Evolutionary conservation across 2,797 vertebrate species (phyloP), one percentile per base, ranked within the genome.

Genomic region (Sebastolobus altivelis): DNA sequence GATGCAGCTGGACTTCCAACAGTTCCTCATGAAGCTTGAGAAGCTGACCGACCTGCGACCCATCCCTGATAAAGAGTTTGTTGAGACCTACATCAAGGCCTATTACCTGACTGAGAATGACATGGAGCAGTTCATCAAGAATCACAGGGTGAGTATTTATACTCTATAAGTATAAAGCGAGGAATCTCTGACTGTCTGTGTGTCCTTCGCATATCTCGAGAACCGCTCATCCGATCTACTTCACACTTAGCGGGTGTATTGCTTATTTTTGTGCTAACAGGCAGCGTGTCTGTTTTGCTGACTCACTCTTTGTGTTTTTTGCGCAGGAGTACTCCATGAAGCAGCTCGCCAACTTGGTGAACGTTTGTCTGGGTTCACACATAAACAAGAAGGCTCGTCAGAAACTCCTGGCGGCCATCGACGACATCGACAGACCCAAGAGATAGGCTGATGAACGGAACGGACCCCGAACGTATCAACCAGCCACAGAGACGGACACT

Each of bases 1-100:
- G 92, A 99, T 99, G 99, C 99, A 99, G 87, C 94, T 99, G 92
- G 99, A 99, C 90, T 99, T 99, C 87, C 99, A 99, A 60, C 99
- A 99, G 91, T 99, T 99, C 94, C 95, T 99, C 84, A 99, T 98
- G 97, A 99, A 99, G 93, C 95, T 99, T 87, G 99, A 99, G 93
- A 99, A 99, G 87, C 94, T 99, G 87, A 99, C 98, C 5, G 98
- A 99, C 91, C 97, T 99, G 87, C 95, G 99, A n/a, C 99, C 99
- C 55, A 97, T 99, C 92, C 99, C 99, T 0, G 99, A 99, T 92
- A 99, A 99, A 82, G 99, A 99, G 93, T 99, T 98, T 91, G 99
- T 99, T n/a, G 99, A 99, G 93, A 98, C 97, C 46, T 99, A 99
- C 88, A 99, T 99, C 92, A 99, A 99, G 90, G 98, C 98, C 11